Base-by-base conservation (phyloP, 2,113 vertebrate genomes). In the Patagioenas fasciata region DNA sequence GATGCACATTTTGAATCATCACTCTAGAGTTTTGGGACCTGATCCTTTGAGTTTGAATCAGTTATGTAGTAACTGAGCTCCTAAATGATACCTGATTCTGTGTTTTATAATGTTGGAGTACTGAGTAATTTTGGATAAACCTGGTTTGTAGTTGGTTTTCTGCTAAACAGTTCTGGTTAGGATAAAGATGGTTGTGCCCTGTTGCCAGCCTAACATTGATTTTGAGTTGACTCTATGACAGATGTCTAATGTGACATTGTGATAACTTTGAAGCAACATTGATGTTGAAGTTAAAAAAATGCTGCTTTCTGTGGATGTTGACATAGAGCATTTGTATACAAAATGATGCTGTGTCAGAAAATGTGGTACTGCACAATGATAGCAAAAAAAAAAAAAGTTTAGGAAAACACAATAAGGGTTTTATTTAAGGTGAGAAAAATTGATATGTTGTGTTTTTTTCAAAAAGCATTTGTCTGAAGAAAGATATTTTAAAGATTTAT, bases 391-490 rank as follows among this genome's bases (percentile, higher is more conserved):
- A 71, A 42, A 13, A 6, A 36, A 44, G 20, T 62, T 62, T 40
- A 53, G 42, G 31, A 77, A 73, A 91, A 61, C 5, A 56, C 11
- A 78, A 36, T n/a, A 11, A 56, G 1, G 5, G 4, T 0, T 1
- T 1, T 57, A 40, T 71, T 75, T 77, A 23, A 51, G 21, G 25
- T 36, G 17, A 83, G 51, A 85, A 72, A 73, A 87, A n/a, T 5
- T 10, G 4, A 2, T 81, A 12, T 28, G 3, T 11, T 74, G 1
- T 26, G 18, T 3, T 3, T 48, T 56, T 80, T 73, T 31, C 0
- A 21, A 61, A 72, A 24, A 66, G 3, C 0, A 26, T 57, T 60
- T 88, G 1, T 84, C 65, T 78, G 64, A 93, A 90, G 26, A 90
- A 66, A 72, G 0, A 0, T 10, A 42, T 14, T 20, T 92, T 72